Base-by-base conservation (phyloP, 2,888 invertebrate genomes). In the Caenorhabditis afra region DNA sequence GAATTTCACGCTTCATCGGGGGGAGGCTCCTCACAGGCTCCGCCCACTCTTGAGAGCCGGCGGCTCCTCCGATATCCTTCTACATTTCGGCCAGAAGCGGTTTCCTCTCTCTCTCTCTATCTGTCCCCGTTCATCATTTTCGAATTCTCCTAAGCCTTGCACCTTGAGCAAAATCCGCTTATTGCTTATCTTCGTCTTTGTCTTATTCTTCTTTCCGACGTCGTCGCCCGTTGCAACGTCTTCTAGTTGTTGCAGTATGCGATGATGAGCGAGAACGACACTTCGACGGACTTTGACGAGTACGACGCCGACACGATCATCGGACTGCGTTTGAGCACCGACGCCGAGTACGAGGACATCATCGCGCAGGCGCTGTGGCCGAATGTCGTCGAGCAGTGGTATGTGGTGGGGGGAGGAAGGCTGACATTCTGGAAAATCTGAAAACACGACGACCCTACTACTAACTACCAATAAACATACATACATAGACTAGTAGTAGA, bases 341-440 rank as follows among this genome's bases (percentile, higher is more conserved):
- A 81, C 39, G 64, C 52, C 22, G 79, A 81, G 22, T 81, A 81
- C 53, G 81, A 81, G 73, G 79, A 59, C 29, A 61, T 78, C 16
- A 78, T 78, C 14, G 65, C 70, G n/a, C 47, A 58, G 4, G 74
- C 65, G 0, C 52, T 79, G 16, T 79, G 79, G 79, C 79, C 79
- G 5, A 79, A 79, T 49, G 45, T 22, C n/a, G 74, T 79, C 11
- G 79, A 79, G 45, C 73, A 74, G 49, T 64, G 79, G 79, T 78
- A 8, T 5, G 18, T 16, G 47, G 44, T n/a, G n/a, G n/a, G n/a
- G n/a, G n/a, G n/a, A n/a, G n/a, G n/a, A n/a, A n/a, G 57, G 29
- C 29, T 29, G 29, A 29, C 3, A 29, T 29, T 29, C 29, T 29
- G 29, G 4, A 29, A 7, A 29, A n/a, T n/a, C n/a, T n/a, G n/a